These are phyloP conservation scores for Eueides isabella DNA, from an alignment of 1,140 invertebrate species.

Conservation along the genomic window DNA sequence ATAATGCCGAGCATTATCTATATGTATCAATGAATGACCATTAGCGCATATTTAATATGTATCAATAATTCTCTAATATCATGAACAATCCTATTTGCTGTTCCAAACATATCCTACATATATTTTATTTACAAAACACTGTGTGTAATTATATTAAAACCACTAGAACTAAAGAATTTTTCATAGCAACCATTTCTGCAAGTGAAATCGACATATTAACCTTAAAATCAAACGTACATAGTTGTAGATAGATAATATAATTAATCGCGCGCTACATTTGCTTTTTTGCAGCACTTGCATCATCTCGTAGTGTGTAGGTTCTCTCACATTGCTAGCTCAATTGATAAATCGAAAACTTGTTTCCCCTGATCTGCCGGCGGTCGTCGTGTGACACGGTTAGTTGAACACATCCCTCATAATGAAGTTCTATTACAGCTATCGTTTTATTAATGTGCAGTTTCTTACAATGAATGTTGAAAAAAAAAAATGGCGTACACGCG, in stretches of 20 bases:
- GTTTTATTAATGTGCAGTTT: background rate
- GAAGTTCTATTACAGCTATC: background rate
- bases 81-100: no score
- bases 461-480: no score
- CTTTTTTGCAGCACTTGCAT: conserved; percentile 4
- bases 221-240: background rate
- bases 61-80: no score
- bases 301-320: background rate
- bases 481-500: no score
- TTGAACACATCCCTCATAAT: conserved; percentile 34
- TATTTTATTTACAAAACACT: background rate
- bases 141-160: background rate
- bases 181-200: background rate
- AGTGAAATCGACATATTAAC: conserved; percentile 13
- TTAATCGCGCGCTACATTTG: conserved; percentile 2
- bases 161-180: background rate
- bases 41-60: no score
- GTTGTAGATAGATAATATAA: background rate
- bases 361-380: conserved; percentile 53
- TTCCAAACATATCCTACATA: background rate
- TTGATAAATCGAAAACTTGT: conserved; percentile 46
- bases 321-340: conserved; percentile 30
- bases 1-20: no score
- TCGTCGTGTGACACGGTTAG: conserved; percentile 56
- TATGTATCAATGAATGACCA: no score